Evolutionary conservation across 2,113 vertebrate genomes (phyloP), one percentile per base, ranked within the genome.

Genomic region (Uria lomvia): DNA sequence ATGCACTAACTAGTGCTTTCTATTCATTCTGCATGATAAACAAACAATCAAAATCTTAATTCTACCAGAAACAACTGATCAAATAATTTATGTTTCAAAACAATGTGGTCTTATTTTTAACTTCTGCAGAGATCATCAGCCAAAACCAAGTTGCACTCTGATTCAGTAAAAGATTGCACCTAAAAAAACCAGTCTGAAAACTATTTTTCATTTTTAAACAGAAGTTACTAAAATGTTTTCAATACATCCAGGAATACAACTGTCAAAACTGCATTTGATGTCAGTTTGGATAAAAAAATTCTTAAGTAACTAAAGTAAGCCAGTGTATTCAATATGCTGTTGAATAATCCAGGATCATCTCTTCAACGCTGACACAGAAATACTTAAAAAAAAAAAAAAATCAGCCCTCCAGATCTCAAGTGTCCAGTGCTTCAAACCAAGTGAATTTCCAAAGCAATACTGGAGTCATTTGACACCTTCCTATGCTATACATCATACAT

Each of bases 281-380:
- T 88, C 90, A 95, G 45, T 84, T 75, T 77, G 49, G 90, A 95
- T 75, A 95, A 96, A 93, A 93, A 93, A 92, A 65, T 63, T 67
- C 81, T 94, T 93, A 95, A 97, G 79, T 94, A 97, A 97, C 58
- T 72, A 88, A 94, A 96, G 87, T 95, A 97, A 96, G 66, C 88
- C 90, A 97, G 87, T 96, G 91, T 86, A 96, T 93, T 88, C 92
- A 93, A 92, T 91, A 86, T 95, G 94, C 82, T 78, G 65, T 62
- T 95, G 89, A 91, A 94, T 97, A 97, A 97, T 92, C 82, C 86
- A 97, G 95, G 80, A 97, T 97, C 83, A 94, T 79, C 90, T 87
- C 70, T 92, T 95, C 90, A 97, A 76, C 27, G 36, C 36, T 86
- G 42, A 32, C 26, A 75, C 2, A 94, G 74, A 96, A 95, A 94